Percentiles rank a stretch among this genome's conserved stretches.
phyloP scores from a whole-genome alignment of 1,140 invertebrate species.

The Cyphomyrmex costatus region DNA sequence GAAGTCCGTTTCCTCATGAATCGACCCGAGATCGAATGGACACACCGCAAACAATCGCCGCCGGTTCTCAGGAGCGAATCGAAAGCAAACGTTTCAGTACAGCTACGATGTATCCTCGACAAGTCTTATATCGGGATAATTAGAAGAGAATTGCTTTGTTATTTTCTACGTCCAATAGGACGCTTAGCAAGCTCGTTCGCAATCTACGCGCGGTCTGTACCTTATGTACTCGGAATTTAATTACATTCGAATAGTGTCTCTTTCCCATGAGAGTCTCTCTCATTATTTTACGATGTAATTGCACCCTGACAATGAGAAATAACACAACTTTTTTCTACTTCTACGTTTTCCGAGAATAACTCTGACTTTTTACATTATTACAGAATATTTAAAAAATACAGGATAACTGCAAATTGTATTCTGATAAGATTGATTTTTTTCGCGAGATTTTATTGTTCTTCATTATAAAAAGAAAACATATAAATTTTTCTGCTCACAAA shows the following conservation, averaged over 20 bases:
- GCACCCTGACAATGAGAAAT: neutral
- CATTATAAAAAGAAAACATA: neutral
- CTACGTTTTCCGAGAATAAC: neutral
- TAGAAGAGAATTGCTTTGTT: slow-evolving; percentile 55
- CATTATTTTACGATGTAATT: neutral
- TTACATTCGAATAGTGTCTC: slow-evolving; percentile 18
- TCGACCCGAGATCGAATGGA: slow-evolving; percentile 20
- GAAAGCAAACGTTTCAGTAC: slow-evolving; percentile 12
- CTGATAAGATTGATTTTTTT: neutral
- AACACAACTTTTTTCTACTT: neutral
- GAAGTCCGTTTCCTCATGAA: slow-evolving; percentile 28
- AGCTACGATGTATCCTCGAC: slow-evolving; percentile 11
- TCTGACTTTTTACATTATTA: neutral
- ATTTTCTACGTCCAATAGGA: slow-evolving; percentile 42
- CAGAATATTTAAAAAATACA: neutral
- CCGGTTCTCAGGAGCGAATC: slow-evolving; percentile 40
- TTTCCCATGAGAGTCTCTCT: neutral
- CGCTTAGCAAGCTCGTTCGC: slow-evolving; percentile 39
- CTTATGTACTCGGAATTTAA: slow-evolving; percentile 34
- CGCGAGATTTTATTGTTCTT: neutral
- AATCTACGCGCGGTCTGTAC: neutral
- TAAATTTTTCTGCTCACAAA: neutral
- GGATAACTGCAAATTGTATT: neutral
- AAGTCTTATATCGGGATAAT: slow-evolving; percentile 42
- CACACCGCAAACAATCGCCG: slow-evolving; percentile 37